Evolutionary conservation across 1,140 invertebrate species (phyloP), one percentile per base, ranked within the genome.

Genomic region (Agraylea sexmaculata): DNA sequence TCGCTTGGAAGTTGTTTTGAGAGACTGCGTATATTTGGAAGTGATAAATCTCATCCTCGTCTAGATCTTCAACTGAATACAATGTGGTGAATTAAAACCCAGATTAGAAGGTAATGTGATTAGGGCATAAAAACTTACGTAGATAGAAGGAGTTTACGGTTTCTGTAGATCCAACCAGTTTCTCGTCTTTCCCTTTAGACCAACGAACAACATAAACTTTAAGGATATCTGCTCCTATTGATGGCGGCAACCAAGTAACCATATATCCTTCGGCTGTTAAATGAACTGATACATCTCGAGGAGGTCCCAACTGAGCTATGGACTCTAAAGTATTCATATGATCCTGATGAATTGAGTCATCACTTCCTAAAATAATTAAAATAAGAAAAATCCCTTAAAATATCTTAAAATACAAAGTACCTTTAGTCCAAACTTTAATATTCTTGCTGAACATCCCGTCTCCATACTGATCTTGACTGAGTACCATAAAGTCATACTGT

Each of bases 381-480:
- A 6, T 10, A 11, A 31, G 15, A 31, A 31, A 31, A n/a, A 4
- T 29, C 11, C 10, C 13, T 6, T 35, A 3, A 20, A 19, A 4
- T 11, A 21, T 12, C 11, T 29, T 27, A 28, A 11, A 12, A 21
- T 28, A 12, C 32, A 17, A 33, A 23, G 17, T 46, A 71, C 80
- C 73, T 62, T 80, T 75, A 0, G 88, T 92, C 50, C 71, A 72
- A 23, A 85, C 75, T 44, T 73, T 73, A 10, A 92, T 68, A 4
- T 83, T 74, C 59, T 88, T 85, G 56, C 88, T 92, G 55, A 88
- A 89, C 64, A 91, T 80, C 10, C 89, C 87, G 51, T 92, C 86
- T 2, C 88, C 89, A 39, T 80, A 68, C 50, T 78, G 73, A 59
- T 93, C 90, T 51, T 87, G 80, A 44, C 87, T 84, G 16, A 92